Percentiles rank a stretch among this genome's conserved stretches.
phyloP scores from a whole-genome alignment of 1,140 invertebrate species.

The Euwallacea fornicatus region DNA sequence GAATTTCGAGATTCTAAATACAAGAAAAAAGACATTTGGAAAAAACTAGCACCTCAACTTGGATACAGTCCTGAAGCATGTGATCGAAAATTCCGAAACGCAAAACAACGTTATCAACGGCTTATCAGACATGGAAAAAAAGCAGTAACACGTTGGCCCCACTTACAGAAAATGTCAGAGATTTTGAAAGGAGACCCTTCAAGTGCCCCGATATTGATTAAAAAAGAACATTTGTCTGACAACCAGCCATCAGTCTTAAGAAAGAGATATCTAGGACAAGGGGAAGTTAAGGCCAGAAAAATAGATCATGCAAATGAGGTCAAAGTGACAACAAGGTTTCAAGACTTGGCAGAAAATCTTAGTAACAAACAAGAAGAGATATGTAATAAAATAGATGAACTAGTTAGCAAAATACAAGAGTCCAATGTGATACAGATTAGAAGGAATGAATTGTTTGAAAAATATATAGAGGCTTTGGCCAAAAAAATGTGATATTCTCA shows the following conservation, averaged over 20 bases:
- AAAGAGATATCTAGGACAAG: no score
- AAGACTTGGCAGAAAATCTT: background rate
- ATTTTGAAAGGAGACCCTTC: background rate
- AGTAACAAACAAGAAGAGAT: background rate
- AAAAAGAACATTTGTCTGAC: background rate
- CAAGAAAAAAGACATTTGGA: background rate
- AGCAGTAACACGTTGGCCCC: background rate
- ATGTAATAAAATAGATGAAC: background rate
- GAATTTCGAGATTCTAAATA: background rate
- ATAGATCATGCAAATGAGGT: background rate
- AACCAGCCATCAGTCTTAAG: no score
- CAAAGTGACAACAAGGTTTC: background rate
- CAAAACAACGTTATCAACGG: background rate
- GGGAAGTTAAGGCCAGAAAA: background rate
- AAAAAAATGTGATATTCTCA: no score
- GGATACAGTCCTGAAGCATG: background rate
- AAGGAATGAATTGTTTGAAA: slow-evolving; percentile 4
- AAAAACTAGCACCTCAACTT: background rate
- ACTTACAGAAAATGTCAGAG: background rate
- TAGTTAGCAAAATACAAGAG: background rate
- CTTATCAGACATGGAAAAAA: background rate
- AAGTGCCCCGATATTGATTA: background rate
- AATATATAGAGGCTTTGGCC: background rate
- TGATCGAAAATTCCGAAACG: background rate
- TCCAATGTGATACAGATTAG: background rate